Conservation (phyloP, 2,113 vertebrate species). For the human (Homo sapiens) region DNA sequence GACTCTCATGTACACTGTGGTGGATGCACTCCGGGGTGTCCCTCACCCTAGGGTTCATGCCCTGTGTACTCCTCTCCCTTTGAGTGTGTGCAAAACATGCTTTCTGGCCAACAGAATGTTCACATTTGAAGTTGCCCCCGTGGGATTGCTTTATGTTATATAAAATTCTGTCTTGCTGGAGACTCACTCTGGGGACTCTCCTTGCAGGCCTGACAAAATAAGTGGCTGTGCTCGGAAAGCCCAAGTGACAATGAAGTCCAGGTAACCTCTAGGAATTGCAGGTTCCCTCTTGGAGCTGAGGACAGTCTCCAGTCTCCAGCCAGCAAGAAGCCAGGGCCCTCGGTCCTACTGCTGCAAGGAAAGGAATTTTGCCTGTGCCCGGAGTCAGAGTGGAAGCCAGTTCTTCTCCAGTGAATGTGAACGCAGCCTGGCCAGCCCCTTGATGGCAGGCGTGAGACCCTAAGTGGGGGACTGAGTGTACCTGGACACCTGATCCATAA, state of each 20-base stretch:
- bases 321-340: background rate
- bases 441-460: background rate
- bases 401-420: background rate
- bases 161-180: background rate
- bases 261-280: background rate
- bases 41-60: background rate
- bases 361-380: background rate
- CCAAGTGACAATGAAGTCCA: background rate
- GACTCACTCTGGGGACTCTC: background rate
- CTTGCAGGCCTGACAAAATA: background rate
- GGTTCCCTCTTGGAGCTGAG: background rate
- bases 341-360: background rate
- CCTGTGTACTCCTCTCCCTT: background rate
- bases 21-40: background rate
- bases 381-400: background rate
- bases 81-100: background rate
- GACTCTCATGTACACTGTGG: background rate
- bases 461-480: background rate
- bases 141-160: background rate
- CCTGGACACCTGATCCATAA: background rate
- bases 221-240: background rate
- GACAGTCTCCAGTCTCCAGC: background rate
- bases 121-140: background rate
- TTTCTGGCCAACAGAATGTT: background rate
- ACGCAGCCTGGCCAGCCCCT: background rate